Base-by-base conservation (phyloP, 64 coral and sea anemone species). In the Montipora capricornis region DNA sequence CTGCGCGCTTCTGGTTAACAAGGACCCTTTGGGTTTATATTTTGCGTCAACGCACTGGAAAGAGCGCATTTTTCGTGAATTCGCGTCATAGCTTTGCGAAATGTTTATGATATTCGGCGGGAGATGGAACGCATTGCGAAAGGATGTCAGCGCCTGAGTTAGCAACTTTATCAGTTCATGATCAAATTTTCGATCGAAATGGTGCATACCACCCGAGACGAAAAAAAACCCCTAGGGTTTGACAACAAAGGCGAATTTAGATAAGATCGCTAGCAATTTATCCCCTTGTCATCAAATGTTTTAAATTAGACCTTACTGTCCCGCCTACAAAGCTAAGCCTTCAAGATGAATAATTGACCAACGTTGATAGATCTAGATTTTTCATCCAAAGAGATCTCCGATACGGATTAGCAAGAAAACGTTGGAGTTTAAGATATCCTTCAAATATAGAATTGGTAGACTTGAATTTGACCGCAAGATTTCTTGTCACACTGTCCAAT, bases 61-160 rank as follows among this genome's bases (percentile, higher is more conserved):
- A 71, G 46, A 4, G 47, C 48, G 19, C 8, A 17, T 69, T 70
- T 70, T n/a, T 71, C 6, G 62, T 64, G 62, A 44, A 16, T 17
- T 71, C 44, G 64, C 66, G 62, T 86, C 71, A 69, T 70, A 69
- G 37, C 71, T 20, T 68, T 47, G 8, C 82, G 12, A 57, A 89
- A 79, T 95, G 89, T 95, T 94, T 95, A 90, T 71, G 74, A 95
- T 90, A 79, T 51, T 90, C 83, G 75, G 90, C 82, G 88, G 93
- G 93, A 96, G 94, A 96, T 96, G 67, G 74, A 49, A 75, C 76
- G 62, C 84, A 96, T 93, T 93, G 84, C 75, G 82, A 89, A 88
- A 84, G 95, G 90, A 87, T 87, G 91, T 82, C 88, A 94, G 68
- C 53, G 71, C 77, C 49, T 66, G 37, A 80, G 66, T 49, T 81